These are phyloP conservation scores for Tachina fera DNA, from an alignment of 2,888 invertebrate species.

Conservation along the genomic window DNA sequence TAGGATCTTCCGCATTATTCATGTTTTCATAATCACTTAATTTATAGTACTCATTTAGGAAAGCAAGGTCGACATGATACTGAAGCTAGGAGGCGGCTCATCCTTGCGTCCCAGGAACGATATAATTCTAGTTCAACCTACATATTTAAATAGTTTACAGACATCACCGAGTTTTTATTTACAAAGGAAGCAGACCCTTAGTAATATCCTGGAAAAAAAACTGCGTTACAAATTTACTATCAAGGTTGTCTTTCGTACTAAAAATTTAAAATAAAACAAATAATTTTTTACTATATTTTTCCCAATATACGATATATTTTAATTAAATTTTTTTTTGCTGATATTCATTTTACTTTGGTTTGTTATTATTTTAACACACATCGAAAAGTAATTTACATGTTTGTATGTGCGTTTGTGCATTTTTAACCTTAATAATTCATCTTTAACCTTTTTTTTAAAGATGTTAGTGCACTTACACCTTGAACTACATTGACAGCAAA, in stretches of 20 bases:
- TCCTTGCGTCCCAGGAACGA: too few relatives aligned
- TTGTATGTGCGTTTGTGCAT: not conserved
- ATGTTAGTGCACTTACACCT: slow-evolving; percentile 19
- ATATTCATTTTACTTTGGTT: not conserved
- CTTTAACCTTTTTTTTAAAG: slow-evolving; percentile 31
- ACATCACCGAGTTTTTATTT: too few relatives aligned
- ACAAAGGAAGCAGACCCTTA: too few relatives aligned
- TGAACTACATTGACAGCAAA: not conserved
- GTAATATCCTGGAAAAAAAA: too few relatives aligned
- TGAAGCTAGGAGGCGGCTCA: too few relatives aligned
- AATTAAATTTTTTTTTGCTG: slow-evolving; percentile 40
- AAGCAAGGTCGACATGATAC: too few relatives aligned
- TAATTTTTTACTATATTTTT: not conserved
- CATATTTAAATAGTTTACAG: too few relatives aligned
- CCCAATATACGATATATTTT: slow-evolving; percentile 33
- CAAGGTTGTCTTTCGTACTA: not conserved
- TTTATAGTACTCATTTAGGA: too few relatives aligned
- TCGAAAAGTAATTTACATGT: not conserved
- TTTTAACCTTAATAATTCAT: slow-evolving; percentile 40
- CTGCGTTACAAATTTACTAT: too few relatives aligned
- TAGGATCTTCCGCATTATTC: too few relatives aligned
- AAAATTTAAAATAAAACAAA: not conserved
- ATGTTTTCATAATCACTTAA: too few relatives aligned
- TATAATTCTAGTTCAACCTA: too few relatives aligned
- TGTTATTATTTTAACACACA: slow-evolving; percentile 44